Evolutionary conservation across 2,888 invertebrate genomes (phyloP), one percentile per base, ranked within the genome.

Genomic region (Myopa tessellatipennis): DNA sequence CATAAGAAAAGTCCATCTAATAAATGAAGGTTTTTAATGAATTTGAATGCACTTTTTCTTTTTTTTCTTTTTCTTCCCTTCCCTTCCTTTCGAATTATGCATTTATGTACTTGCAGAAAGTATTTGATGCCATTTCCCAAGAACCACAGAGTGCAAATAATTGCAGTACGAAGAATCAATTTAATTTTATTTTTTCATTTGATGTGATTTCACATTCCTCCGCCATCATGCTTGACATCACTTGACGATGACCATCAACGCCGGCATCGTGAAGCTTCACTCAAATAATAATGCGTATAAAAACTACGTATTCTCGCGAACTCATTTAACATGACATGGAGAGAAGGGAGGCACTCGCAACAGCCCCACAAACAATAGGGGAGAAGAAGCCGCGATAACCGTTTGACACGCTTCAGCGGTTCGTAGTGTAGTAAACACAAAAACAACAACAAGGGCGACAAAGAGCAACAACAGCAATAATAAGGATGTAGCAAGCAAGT

Each of bases 341-440:
- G 45, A 45, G 45, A 45, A 26, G 26, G 26, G 26, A 26, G 26
- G 26, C 26, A 26, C 26, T 26, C 26, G 26, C 26, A 26, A 26
- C 26, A 26, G 26, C 26, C 26, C 26, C 26, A 26, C 7, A 45
- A 45, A 45, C 45, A 45, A 10, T 10, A 3, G 45, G 45, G 45
- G 10, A 45, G 45, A 6, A 45, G 10, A 45, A 40, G 10, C 45
- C 45, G 10, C 3, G 14, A 12, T 61, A 26, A 61, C 61, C 61
- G n/a, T 61, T 61, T 61, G 61, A 61, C 61, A 61, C 61, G n/a
- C 61, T 61, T 61, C 61, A 61, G 26, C 34, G 18, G 61, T 10
- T 61, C 18, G 61, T 18, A 18, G 60, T 4, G 6, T 16, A 8
- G 60, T 14, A 18, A 18, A 16, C n/a, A 60, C 1, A 6, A 60